phyloP scores from a whole-genome alignment of 2,113 vertebrate species.

The Ursus arctos region DNA sequence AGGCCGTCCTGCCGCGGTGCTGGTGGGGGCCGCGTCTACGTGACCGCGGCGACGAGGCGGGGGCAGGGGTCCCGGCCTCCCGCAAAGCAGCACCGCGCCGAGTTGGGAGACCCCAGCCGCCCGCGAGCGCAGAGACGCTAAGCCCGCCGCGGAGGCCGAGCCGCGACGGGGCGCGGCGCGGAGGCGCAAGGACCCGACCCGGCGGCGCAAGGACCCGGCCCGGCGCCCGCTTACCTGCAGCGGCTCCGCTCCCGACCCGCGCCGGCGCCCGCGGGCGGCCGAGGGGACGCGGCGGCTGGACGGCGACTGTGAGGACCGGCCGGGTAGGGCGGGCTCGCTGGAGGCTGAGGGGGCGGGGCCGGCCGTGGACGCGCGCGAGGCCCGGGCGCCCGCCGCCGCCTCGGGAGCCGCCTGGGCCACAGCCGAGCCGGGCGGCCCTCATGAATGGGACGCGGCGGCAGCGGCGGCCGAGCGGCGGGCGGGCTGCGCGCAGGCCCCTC shows the following conservation, averaged over 20 bases:
- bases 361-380: background rate
- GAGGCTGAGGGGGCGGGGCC: background rate
- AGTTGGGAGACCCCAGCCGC: background rate
- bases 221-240: constrained; percentile 63
- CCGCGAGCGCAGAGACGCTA: background rate
- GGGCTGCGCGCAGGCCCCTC: background rate
- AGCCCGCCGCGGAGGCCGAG: background rate
- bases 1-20: background rate
- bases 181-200: background rate
- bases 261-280: background rate
- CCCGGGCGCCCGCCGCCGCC: constrained; percentile 47
- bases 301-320: background rate
- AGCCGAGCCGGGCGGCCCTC: constrained; percentile 69
- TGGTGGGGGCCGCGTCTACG: background rate
- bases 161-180: background rate
- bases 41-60: background rate
- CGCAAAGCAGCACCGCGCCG: background rate
- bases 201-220: background rate
- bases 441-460: constrained; percentile 76
- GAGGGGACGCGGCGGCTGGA: background rate
- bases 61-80: background rate
- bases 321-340: background rate
- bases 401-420: constrained; percentile 71
- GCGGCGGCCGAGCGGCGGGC: background rate
- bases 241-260: background rate